These are phyloP conservation scores for Lumbricus terrestris DNA, from an alignment of 2,888 invertebrate genomes.

Conservation along the genomic window DNA sequence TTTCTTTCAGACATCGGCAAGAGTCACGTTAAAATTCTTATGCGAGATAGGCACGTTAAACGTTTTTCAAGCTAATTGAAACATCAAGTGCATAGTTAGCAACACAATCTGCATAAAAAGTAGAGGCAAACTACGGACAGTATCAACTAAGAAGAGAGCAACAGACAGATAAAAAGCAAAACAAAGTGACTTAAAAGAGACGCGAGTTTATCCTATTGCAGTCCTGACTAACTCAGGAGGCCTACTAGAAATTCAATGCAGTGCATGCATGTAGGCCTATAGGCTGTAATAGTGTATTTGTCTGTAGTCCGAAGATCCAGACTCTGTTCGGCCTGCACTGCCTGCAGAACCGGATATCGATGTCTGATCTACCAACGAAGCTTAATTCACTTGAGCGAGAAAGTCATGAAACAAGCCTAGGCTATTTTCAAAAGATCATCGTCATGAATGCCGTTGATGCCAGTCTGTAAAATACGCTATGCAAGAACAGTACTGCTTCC, in stretches of 20 bases:
- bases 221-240: not conserved
- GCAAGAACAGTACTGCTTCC: too few relatives aligned
- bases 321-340: too few relatives aligned
- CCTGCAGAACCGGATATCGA: not conserved
- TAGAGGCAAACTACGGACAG: not conserved
- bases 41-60: not conserved
- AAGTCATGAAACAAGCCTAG: too few relatives aligned
- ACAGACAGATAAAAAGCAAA: not conserved
- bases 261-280: not conserved
- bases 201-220: not conserved
- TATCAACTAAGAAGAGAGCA: not conserved
- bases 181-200: not conserved
- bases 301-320: not conserved
- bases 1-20: not conserved
- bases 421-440: too few relatives aligned
- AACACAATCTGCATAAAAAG: not conserved
- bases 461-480: too few relatives aligned
- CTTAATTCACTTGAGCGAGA: not conserved
- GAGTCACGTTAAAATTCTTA: not conserved
- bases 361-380: not conserved
- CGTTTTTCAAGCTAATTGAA: not conserved
- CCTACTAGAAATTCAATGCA: not conserved
- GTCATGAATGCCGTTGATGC: too few relatives aligned
- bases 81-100: slow-evolving; percentile 3
- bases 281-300: too few relatives aligned